Conservation (phyloP, 2,797 vertebrate species). For the Falco novaeseelandiae region DNA sequence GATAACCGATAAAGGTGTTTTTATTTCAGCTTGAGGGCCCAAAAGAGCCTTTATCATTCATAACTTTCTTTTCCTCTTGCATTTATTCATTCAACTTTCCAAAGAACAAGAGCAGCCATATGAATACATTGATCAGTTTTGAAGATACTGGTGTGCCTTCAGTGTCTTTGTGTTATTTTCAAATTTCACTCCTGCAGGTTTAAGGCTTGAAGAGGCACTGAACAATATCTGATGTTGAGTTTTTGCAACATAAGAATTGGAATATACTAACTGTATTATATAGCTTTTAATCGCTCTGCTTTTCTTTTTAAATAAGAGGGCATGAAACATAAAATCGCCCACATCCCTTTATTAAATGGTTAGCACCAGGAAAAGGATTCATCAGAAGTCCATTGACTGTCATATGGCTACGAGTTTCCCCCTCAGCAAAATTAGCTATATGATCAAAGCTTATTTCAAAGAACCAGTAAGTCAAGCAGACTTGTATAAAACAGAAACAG, state of each 20-base stretch:
- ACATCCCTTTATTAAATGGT: background rate
- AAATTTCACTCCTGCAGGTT: background rate
- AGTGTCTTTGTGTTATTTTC: background rate
- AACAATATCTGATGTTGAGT: fast-evolving
- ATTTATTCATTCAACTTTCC: background rate
- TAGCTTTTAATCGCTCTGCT: background rate
- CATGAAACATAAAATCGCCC: background rate
- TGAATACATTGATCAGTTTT: background rate
- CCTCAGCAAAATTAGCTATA: background rate
- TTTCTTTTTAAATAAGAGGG: background rate
- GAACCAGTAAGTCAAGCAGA: background rate
- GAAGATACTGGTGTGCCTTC: background rate
- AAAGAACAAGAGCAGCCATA: background rate
- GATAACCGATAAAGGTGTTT: background rate
- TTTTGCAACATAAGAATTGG: background rate
- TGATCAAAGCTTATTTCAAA: constrained; percentile 5
- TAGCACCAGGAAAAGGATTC: background rate
- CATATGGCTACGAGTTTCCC: background rate
- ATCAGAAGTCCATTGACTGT: background rate
- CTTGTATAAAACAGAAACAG: background rate
- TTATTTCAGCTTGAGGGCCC: background rate
- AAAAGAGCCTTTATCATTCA: background rate
- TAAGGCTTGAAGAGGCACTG: background rate
- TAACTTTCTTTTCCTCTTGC: background rate
- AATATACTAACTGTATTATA: background rate